Evolutionary conservation across 2,113 vertebrate species (phyloP), one percentile per base, ranked within the genome.

Genomic region (Rhinogobius similis): DNA sequence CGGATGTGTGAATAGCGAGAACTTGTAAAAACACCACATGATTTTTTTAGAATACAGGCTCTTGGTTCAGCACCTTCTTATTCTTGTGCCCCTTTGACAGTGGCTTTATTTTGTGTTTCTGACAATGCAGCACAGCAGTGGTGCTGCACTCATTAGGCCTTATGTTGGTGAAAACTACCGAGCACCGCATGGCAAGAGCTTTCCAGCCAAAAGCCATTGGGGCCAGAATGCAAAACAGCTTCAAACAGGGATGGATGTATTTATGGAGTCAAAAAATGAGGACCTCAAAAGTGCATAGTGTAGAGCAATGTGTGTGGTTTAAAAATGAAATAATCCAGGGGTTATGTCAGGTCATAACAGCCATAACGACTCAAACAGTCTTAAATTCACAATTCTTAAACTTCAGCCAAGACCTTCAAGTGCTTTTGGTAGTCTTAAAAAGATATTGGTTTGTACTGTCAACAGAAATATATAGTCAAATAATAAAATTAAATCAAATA

Each of bases 121-220:
- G 73, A 79, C 67, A 66, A 62, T 80, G 65, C 64, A 61, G 24
- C 75, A 52, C 52, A 71, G 66, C 29, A 62, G 68, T 50, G 72
- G 74, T 70, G 63, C 52, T 3, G 62, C 63, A 68, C 59, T 72
- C 74, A 86, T 85, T 77, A 79, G 66, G 55, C 48, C 58, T 52
- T 70, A 56, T 64, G 62, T 56, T 64, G 56, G 50, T 61, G 39
- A 39, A 65, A 38, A 56, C 68, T 21, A 24, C 66, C 62, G 53
- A 72, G 44, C 70, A 64, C 64, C 73, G 77, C 64, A 53, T 21
- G 59, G 61, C 44, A 70, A 67, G 67, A 65, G 70, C 75, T 66
- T 69, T 72, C 64, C 67, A 65, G 65, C 38, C 52, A 75, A 43
- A 75, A 80, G 52, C 18, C 48, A 65, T 59, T 26, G 0, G 10